These are phyloP conservation scores for Morus bassanus DNA, from an alignment of 2,797 vertebrate species.

Conservation along the genomic window DNA sequence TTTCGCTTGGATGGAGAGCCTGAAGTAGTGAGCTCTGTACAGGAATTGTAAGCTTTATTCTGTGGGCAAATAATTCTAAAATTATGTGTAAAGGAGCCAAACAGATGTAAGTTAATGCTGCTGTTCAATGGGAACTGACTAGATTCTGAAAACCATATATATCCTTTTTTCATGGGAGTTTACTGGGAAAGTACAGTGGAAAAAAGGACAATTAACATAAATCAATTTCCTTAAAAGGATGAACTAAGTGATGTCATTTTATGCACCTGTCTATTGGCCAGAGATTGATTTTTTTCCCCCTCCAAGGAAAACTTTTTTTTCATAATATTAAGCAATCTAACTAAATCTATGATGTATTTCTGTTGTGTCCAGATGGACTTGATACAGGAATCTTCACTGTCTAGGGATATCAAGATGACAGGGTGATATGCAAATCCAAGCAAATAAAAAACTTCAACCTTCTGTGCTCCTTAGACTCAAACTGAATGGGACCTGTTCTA, in stretches of 20 bases:
- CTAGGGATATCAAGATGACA: too few relatives aligned
- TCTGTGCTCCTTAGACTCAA: neutral
- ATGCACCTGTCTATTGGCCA: neutral
- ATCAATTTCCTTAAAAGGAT: neutral
- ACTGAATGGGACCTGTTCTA: rapidly evolving
- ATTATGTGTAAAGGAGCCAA: neutral
- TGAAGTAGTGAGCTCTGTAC: rapidly evolving
- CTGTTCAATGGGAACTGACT: neutral
- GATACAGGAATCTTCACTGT: neutral
- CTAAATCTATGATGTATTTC: neutral
- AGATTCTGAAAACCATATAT: neutral
- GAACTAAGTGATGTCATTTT: neutral
- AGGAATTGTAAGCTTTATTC: neutral
- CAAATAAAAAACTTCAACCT: neutral
- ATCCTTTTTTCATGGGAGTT: neutral
- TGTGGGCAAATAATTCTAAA: neutral
- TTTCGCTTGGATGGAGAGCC: neutral
- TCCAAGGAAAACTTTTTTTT: neutral
- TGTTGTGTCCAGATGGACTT: neutral
- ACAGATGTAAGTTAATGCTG: neutral
- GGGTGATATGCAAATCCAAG: neutral
- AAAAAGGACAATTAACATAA: neutral
- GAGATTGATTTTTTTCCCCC: neutral
- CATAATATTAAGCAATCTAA: neutral
- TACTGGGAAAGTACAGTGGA: neutral